Evolutionary conservation across 2,888 invertebrate species (phyloP).

Genomic region (Plagodis dolabraria): DNA sequence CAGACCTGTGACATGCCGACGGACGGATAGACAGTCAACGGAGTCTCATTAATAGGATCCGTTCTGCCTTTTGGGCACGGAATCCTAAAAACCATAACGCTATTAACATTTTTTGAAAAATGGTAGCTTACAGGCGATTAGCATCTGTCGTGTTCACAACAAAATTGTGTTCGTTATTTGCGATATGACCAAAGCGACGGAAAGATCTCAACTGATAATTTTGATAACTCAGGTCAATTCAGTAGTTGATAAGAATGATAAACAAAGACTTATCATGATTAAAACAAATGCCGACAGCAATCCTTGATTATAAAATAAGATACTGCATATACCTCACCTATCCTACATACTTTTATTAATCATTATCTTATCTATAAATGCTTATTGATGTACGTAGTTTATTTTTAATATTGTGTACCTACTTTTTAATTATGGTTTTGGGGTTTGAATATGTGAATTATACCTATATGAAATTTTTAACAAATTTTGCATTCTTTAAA

Average conservation of each 20-base stretch:
- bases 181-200: not conserved
- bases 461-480: too few species aligned
- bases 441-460: too few species aligned
- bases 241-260: slow-evolving; percentile 40
- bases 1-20: too few species aligned
- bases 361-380: not conserved
- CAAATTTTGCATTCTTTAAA: too few species aligned
- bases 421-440: too few species aligned
- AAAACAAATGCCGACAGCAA: slow-evolving; percentile 19
- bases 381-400: too few species aligned
- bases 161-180: slow-evolving; percentile 8
- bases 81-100: too few species aligned
- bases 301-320: slow-evolving; percentile 1
- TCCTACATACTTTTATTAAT: not conserved
- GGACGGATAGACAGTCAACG: too few species aligned
- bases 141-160: slow-evolving; percentile 13
- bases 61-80: too few species aligned
- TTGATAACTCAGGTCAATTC: slow-evolving; percentile 37
- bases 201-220: slow-evolving; percentile 20
- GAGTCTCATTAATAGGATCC: too few species aligned
- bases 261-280: slow-evolving; percentile 8
- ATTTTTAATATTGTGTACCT: too few species aligned
- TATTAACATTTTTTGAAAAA: not conserved
- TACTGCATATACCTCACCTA: too few species aligned
- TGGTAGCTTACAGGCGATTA: slow-evolving; percentile 11